Conservation (phyloP, 2,888 invertebrate genomes). For the Carpatolechia fugitivella region DNA sequence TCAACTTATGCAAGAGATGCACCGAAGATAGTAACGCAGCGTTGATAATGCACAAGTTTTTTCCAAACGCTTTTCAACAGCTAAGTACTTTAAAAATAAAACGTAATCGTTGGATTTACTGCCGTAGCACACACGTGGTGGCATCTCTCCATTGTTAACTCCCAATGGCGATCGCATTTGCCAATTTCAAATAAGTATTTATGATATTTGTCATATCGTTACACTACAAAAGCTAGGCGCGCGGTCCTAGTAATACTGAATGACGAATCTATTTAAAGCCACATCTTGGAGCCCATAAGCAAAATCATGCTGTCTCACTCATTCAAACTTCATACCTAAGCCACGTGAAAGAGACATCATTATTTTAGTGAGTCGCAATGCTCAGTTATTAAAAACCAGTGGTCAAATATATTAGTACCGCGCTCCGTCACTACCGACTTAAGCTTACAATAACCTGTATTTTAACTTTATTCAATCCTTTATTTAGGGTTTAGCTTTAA, state of each 20-base stretch:
- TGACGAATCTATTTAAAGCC: constrained; percentile 12
- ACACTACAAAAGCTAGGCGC: constrained; percentile 37
- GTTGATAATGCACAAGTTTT: not conserved
- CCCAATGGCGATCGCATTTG: not conserved
- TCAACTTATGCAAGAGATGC: not conserved
- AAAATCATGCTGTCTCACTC: constrained; percentile 9
- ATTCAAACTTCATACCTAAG: not conserved
- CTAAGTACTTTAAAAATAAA: not conserved
- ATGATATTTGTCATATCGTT: not conserved
- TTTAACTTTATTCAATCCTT: constrained; percentile 42
- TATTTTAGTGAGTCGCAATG: constrained; percentile 10
- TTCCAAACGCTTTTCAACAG: not conserved
- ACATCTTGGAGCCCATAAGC: constrained; percentile 1
- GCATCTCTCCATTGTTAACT: not conserved
- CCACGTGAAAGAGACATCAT: constrained; percentile 8
- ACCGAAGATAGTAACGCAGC: not conserved
- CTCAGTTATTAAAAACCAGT: constrained; percentile 8
- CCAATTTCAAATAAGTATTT: not conserved
- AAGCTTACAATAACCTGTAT: constrained; percentile 50
- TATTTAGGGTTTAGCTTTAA: constrained; percentile 50
- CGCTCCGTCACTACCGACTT: constrained; percentile 65
- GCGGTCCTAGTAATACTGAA: constrained; percentile 50
- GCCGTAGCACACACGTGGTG: not conserved
- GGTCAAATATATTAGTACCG: constrained; percentile 40
- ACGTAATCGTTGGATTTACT: not conserved